Conservation (phyloP, 2,113 vertebrate genomes). For the Xenus cinereus region DNA sequence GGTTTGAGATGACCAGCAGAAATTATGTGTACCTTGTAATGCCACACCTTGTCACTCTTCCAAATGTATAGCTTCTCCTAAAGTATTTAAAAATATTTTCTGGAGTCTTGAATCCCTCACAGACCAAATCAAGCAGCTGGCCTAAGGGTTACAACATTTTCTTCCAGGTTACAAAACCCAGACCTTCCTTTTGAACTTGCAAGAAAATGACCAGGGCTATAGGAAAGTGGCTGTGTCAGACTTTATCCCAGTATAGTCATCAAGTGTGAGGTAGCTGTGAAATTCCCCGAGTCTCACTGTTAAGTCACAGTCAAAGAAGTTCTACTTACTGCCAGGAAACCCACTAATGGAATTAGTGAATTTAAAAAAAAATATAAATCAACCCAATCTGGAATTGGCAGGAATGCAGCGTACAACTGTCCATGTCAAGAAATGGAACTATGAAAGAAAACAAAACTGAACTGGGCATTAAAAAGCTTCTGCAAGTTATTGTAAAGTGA, state of each 20-base stretch:
- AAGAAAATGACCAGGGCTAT: neutral
- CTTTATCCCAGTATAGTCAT: neutral
- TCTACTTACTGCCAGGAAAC: neutral
- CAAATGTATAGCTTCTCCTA: neutral
- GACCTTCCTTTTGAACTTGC: neutral
- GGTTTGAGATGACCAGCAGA: neutral
- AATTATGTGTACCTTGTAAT: neutral
- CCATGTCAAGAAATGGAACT: neutral
- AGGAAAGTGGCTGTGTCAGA: neutral
- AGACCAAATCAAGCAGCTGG: neutral
- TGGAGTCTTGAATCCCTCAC: neutral
- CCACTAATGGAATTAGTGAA: neutral
- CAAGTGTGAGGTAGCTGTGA: neutral
- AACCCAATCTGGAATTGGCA: neutral
- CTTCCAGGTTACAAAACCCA: neutral
- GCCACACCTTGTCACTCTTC: neutral
- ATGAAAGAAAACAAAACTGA: neutral
- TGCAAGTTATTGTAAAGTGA: neutral
- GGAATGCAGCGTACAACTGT: neutral
- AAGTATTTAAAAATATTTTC: neutral
- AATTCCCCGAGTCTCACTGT: neutral
- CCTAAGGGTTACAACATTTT: neutral
- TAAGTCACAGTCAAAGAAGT: neutral
- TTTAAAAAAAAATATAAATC: neutral
- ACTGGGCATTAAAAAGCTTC: neutral